Conservation (phyloP, 1,140 invertebrate species). For the Solen grandis region DNA sequence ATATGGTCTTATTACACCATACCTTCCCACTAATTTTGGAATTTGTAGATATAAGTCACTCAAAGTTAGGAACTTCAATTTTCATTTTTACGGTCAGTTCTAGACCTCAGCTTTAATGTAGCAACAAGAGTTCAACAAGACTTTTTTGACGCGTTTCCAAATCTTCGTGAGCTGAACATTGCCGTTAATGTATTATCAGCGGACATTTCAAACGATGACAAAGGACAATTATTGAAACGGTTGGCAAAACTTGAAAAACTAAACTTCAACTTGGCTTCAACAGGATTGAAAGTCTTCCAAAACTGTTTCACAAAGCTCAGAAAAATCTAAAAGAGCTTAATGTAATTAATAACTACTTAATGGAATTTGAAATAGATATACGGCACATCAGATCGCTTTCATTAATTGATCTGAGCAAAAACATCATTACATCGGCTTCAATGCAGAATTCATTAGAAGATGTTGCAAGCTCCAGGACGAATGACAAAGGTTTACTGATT, state of each 20-base stretch:
- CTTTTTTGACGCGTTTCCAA: slow-evolving; percentile 20
- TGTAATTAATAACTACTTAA: neutral
- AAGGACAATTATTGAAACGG: neutral
- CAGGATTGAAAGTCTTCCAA: neutral
- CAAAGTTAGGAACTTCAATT: neutral
- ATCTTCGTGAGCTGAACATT: neutral
- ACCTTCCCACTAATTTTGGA: slow-evolving; percentile 28
- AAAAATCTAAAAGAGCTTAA: neutral
- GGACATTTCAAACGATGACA: neutral
- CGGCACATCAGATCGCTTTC: slow-evolving; percentile 12
- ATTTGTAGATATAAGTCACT: slow-evolving; percentile 23
- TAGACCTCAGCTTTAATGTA: slow-evolving; percentile 22
- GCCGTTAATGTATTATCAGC: neutral
- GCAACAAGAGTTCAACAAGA: neutral
- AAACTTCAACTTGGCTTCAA: slow-evolving; percentile 29
- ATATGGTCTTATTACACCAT: neutral
- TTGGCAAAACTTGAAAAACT: neutral
- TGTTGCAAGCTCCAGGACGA: neutral
- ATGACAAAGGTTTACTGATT: neutral
- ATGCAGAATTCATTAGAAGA: neutral
- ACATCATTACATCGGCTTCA: neutral
- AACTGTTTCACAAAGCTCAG: neutral
- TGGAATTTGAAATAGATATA: slow-evolving; percentile 8
- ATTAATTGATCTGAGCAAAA: neutral
- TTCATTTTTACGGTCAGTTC: neutral